Conservation (phyloP, 37 sponge, comb jelly and placozoan genomes). For the Beroe forskalii region DNA sequence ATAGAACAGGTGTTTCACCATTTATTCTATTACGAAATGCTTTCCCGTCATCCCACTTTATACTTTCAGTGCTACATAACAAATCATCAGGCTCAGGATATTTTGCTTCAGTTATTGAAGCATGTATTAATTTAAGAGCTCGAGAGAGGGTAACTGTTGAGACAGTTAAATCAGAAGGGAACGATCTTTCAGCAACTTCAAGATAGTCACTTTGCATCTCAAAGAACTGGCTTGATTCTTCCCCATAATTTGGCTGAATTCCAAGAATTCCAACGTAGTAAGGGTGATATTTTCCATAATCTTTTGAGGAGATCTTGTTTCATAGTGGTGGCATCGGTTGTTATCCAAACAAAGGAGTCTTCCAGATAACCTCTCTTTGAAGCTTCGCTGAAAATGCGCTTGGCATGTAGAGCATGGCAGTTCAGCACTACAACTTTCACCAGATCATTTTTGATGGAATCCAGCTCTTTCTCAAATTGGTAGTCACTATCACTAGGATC, state of each 20-base stretch:
- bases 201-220: too few relatives aligned
- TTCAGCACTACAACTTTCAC: constrained; percentile 7
- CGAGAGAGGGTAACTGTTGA: too few relatives aligned
- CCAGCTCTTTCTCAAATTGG: constrained; percentile 27
- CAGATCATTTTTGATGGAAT: background rate
- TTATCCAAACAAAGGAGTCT: constrained; percentile 26
- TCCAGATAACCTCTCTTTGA: background rate
- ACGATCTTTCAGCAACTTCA: too few relatives aligned
- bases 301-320: background rate
- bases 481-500: too few relatives aligned
- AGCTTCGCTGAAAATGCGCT: constrained; percentile 16
- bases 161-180: too few relatives aligned
- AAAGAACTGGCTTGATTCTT: background rate
- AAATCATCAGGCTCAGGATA: too few relatives aligned
- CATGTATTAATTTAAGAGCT: too few relatives aligned
- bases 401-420: background rate
- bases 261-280: constrained; percentile 1
- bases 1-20: too few relatives aligned
- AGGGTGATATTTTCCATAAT: background rate
- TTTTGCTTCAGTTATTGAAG: too few relatives aligned
- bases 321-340: background rate
- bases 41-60: too few relatives aligned
- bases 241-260: background rate
- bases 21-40: too few relatives aligned
- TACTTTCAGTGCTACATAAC: too few relatives aligned